A percentile compares a stretch with the other conserved stretches of the same genome.
phyloP scores from a whole-genome alignment of 2,888 invertebrate species.

The Yponomeuta malinellus region DNA sequence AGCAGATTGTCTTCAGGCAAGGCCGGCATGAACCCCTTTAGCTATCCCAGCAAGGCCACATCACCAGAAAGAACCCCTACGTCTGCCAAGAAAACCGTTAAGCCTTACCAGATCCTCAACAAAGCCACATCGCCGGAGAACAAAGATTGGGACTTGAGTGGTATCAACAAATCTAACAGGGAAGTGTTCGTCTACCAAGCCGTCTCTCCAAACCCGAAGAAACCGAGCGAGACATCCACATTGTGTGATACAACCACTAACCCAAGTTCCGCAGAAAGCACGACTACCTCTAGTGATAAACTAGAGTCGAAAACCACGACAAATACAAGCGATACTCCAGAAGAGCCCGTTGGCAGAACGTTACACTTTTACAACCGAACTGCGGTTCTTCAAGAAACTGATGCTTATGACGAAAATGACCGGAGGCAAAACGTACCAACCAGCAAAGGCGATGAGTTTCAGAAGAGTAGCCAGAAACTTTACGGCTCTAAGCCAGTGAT shows the following conservation, averaged over 20 bases:
- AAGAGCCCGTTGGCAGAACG: neutral
- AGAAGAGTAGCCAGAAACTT: constrained; percentile 9
- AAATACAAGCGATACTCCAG: neutral
- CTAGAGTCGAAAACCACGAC: neutral
- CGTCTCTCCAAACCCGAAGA: neutral
- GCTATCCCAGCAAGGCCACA: neutral
- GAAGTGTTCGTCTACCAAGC: constrained; percentile 7
- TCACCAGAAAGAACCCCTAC: neutral
- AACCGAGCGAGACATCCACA: neutral
- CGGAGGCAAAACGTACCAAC: constrained; percentile 11
- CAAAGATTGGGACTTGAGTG: neutral
- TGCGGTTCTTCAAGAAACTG: neutral
- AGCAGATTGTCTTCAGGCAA: neutral
- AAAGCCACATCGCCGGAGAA: neutral
- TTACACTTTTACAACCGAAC: neutral
- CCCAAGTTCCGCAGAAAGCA: neutral
- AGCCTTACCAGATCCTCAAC: neutral
- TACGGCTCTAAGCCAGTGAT: constrained; percentile 13
- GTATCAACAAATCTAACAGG: neutral
- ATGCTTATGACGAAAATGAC: neutral
- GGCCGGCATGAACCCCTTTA: neutral
- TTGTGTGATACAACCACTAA: neutral
- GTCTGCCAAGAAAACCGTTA: neutral
- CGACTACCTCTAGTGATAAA: neutral
- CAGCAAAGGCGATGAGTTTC: constrained; percentile 14